These are phyloP conservation scores for Procavia capensis DNA, from an alignment of 2,113 vertebrate species.

Conservation along the genomic window DNA sequence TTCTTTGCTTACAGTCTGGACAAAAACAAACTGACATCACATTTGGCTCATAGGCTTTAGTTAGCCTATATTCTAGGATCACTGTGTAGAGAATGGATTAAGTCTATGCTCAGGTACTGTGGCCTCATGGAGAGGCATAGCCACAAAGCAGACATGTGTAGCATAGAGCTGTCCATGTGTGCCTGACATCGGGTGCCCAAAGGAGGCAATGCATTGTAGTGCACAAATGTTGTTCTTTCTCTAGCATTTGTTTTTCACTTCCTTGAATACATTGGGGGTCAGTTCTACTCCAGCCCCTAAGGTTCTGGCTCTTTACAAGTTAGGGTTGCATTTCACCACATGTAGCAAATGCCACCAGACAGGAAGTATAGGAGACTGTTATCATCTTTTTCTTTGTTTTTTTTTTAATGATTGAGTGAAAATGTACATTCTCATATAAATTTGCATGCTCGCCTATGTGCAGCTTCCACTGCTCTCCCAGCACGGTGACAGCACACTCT, in stretches of 20 bases:
- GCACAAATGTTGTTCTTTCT: not conserved
- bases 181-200: not conserved
- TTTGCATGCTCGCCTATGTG: too few relatives aligned
- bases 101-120: not conserved
- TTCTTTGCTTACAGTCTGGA: not conserved
- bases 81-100: not conserved
- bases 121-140: accelerated
- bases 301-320: not conserved
- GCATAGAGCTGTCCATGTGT: not conserved
- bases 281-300: too few relatives aligned
- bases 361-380: not conserved
- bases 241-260: not conserved
- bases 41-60: not conserved
- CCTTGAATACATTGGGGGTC: too few relatives aligned
- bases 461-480: too few relatives aligned
- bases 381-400: too few relatives aligned
- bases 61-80: not conserved
- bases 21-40: not conserved
- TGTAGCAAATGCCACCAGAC: not conserved
- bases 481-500: too few relatives aligned
- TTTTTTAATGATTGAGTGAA: too few relatives aligned
- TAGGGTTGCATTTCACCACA: not conserved
- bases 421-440: too few relatives aligned
- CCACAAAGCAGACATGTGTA: not conserved
- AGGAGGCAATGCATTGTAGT: not conserved